Percentiles rank a stretch among this genome's conserved stretches.
Conservation (phyloP, 2,797 vertebrate genomes). For the Dicrostonyx torquatus region DNA sequence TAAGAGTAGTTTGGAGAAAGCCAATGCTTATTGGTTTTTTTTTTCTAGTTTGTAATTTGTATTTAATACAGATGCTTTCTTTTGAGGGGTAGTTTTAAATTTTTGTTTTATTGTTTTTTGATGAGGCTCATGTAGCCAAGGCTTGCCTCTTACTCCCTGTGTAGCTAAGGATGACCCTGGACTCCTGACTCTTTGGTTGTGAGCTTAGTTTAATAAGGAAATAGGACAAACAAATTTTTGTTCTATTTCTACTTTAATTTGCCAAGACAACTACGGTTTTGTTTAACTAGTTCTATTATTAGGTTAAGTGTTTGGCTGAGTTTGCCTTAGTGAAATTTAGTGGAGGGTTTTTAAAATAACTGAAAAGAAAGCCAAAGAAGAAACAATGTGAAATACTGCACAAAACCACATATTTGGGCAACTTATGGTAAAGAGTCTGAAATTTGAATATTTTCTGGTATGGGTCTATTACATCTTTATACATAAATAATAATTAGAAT, state of each 20-base stretch:
- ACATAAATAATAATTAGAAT: slow-evolving; percentile 72
- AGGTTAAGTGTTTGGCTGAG: slow-evolving; percentile 33
- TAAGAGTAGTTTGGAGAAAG: slow-evolving; percentile 10
- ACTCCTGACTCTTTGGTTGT: neutral
- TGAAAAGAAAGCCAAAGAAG: slow-evolving; percentile 53
- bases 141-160: neutral
- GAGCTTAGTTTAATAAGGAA: slow-evolving; percentile 31
- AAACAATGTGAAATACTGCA: slow-evolving; percentile 59
- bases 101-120: neutral
- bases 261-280: slow-evolving; percentile 54
- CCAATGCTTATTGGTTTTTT: neutral
- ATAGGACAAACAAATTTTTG: slow-evolving; percentile 47
- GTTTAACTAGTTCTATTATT: slow-evolving; percentile 34
- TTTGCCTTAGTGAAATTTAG: slow-evolving; percentile 54
- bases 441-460: slow-evolving; percentile 58
- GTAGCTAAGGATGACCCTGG: neutral
- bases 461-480: slow-evolving; percentile 62
- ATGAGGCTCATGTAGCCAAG: neutral
- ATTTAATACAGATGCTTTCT: slow-evolving; percentile 13
- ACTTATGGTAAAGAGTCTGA: slow-evolving; percentile 58
- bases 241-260: slow-evolving; percentile 54
- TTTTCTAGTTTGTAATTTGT: slow-evolving; percentile 1
- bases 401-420: slow-evolving; percentile 39
- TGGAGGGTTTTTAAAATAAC: slow-evolving; percentile 38
- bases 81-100: neutral